These are phyloP conservation scores for Catharus minimus DNA, from an alignment of 2,113 vertebrate genomes.

Conservation along the genomic window DNA sequence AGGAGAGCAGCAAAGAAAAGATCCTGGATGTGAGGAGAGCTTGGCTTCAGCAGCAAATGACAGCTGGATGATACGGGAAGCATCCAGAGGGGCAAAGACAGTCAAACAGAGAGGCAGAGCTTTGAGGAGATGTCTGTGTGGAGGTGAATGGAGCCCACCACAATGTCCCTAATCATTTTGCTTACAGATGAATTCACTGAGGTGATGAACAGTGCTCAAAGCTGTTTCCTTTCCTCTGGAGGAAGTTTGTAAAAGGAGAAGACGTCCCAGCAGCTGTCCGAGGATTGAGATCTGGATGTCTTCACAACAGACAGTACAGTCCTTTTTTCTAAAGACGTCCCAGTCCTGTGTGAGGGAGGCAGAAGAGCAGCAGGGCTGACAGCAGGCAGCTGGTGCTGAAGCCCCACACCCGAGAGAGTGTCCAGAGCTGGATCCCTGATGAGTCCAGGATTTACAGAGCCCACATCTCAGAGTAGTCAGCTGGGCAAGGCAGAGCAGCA, in stretches of 20 bases:
- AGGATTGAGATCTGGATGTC: background rate
- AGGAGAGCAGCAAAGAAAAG: background rate
- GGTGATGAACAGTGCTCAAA: background rate
- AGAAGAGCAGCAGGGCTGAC: background rate
- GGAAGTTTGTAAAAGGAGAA: background rate
- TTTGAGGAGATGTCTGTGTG: background rate
- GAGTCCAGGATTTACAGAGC: background rate
- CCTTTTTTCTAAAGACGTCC: background rate
- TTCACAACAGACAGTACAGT: background rate
- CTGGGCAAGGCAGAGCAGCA: background rate
- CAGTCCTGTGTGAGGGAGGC: background rate
- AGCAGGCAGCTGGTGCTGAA: background rate
- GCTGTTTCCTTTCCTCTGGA: background rate
- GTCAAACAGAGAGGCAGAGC: background rate
- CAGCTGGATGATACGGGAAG: background rate
- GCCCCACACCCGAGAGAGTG: accelerated
- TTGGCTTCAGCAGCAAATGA: background rate
- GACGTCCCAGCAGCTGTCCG: background rate
- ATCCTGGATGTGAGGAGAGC: background rate
- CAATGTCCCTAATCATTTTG: background rate
- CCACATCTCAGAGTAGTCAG: accelerated
- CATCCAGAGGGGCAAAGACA: background rate
- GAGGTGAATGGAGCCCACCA: background rate
- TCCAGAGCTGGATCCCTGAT: background rate
- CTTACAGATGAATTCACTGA: background rate